Percentiles rank a stretch among this genome's conserved stretches.
These are phyloP conservation scores for Rynchops niger DNA, from an alignment of 2,113 vertebrate genomes.

Conservation along the genomic window DNA sequence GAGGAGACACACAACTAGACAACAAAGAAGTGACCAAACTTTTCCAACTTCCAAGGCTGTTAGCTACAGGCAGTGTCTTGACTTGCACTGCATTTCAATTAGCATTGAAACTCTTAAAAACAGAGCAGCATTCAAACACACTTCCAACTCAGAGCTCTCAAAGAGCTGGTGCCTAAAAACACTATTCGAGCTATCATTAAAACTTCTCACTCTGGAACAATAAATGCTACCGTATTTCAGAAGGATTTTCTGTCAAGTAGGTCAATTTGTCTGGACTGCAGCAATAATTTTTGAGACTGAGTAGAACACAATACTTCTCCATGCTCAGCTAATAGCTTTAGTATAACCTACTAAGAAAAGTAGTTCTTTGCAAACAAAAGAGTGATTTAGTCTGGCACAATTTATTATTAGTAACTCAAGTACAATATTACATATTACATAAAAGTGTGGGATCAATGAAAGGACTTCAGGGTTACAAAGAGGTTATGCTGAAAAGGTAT, in stretches of 20 bases:
- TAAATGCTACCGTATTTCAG: not conserved
- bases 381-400: not conserved
- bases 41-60: not conserved
- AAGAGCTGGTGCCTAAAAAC: not conserved
- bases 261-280: not conserved
- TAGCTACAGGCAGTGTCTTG: not conserved
- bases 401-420: not conserved
- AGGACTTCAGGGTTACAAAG: not conserved
- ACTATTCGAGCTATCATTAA: not conserved
- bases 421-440: not conserved
- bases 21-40: not conserved
- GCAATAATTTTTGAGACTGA: not conserved
- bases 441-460: not conserved
- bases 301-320: not conserved
- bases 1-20: not conserved
- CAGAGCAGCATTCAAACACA: not conserved
- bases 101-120: not conserved
- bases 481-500: not conserved
- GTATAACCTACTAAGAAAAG: not conserved
- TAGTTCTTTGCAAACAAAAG: not conserved
- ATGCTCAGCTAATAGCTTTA: not conserved
- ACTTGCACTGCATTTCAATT: conserved; percentile 22
- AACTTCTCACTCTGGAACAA: not conserved
- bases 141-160: not conserved
- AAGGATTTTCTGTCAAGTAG: not conserved